A percentile compares a stretch with the other conserved stretches of the same genome.
These are phyloP conservation scores for Odontocolon sp. DNA, from an alignment of 2,888 invertebrate species.

Conservation along the genomic window DNA sequence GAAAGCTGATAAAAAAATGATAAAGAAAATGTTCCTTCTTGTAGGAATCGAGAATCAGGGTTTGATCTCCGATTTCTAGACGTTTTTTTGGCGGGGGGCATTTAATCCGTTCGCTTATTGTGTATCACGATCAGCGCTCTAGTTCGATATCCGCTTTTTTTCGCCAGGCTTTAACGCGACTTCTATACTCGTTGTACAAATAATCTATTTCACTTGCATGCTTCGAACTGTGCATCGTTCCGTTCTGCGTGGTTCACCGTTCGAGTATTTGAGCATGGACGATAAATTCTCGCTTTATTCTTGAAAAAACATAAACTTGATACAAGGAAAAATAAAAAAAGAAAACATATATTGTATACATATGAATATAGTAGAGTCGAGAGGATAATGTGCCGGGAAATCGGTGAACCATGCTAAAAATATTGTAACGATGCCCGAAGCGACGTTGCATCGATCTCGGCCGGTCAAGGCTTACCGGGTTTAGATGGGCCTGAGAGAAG, in stretches of 20 bases:
- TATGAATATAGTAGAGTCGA: neutral
- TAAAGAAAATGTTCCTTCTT: too few species aligned
- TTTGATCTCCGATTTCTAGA: too few species aligned
- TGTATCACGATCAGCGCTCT: neutral
- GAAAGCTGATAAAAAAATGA: too few species aligned
- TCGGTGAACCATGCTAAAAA: constrained; percentile 45
- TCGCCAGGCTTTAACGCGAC: constrained; percentile 38
- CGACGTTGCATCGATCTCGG: constrained; percentile 38
- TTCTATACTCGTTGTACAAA: constrained; percentile 9
- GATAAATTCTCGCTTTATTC: constrained; percentile 31
- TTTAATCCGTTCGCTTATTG: too few species aligned
- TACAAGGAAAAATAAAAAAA: constrained; percentile 2
- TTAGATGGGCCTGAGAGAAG: constrained; percentile 20
- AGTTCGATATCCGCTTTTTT: constrained; percentile 39
- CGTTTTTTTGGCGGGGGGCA: too few species aligned
- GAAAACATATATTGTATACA: neutral
- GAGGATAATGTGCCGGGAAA: neutral
- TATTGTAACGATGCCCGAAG: constrained; percentile 29
- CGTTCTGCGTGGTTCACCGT: constrained; percentile 30
- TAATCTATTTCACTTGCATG: constrained; percentile 42
- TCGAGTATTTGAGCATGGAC: neutral
- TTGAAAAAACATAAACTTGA: neutral
- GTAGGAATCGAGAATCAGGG: too few species aligned
- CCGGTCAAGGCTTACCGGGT: constrained; percentile 10
- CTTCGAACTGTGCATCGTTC: constrained; percentile 21